phyloP scores from a whole-genome alignment of 2,797 vertebrate genomes.

The Eospalax fontanierii region DNA sequence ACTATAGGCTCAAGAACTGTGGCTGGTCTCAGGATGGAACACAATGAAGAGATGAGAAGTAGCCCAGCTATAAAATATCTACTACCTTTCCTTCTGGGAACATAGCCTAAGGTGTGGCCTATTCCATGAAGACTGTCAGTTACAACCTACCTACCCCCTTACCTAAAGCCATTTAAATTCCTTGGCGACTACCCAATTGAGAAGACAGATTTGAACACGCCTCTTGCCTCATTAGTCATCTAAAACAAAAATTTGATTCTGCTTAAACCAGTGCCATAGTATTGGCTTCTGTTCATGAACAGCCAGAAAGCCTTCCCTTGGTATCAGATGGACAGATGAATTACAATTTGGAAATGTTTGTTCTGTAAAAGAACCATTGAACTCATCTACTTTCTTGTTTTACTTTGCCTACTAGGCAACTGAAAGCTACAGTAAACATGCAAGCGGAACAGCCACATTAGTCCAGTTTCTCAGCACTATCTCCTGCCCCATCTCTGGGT shows the following conservation, averaged over 20 bases:
- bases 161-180: not conserved
- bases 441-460: not conserved
- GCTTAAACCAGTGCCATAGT: not conserved
- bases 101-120: not conserved
- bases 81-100: not conserved
- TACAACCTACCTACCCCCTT: too few relatives aligned
- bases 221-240: not conserved
- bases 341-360: not conserved
- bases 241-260: not conserved
- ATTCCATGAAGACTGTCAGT: not conserved
- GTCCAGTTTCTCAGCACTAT: not conserved
- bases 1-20: too few relatives aligned
- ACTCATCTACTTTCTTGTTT: not conserved
- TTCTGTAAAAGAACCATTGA: not conserved
- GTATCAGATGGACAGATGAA: not conserved
- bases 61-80: not conserved
- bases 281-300: not conserved
- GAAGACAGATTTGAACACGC: not conserved
- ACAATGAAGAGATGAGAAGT: not conserved
- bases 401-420: not conserved
- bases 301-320: not conserved
- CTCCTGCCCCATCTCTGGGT: not conserved
- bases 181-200: not conserved
- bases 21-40: not conserved
- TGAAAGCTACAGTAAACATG: not conserved